These are phyloP conservation scores for Baccha elongata DNA, from an alignment of 2,888 invertebrate species.

Conservation along the genomic window DNA sequence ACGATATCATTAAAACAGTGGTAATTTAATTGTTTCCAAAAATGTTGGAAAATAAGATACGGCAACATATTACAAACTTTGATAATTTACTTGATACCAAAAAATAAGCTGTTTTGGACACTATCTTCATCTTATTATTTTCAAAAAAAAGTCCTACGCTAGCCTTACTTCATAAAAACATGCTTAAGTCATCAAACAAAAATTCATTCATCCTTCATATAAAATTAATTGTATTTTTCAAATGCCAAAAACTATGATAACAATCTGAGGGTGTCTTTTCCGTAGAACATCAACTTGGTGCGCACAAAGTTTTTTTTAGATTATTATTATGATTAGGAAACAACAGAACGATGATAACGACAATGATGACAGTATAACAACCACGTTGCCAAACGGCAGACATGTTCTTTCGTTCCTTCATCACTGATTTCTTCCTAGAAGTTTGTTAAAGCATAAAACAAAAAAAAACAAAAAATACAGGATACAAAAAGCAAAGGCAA, in stretches of 20 bases:
- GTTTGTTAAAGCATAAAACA: slow-evolving; percentile 58
- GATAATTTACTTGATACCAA: no score
- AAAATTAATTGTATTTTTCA: slow-evolving; percentile 49
- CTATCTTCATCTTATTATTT: slow-evolving; percentile 14
- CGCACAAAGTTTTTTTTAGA: slow-evolving; percentile 38
- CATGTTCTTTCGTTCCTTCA: slow-evolving; percentile 32
- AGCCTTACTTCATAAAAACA: background rate
- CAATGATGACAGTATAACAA: slow-evolving; percentile 21
- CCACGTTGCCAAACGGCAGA: slow-evolving; percentile 19
- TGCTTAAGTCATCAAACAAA: background rate
- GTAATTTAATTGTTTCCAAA: no score
- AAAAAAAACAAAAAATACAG: slow-evolving; percentile 43
- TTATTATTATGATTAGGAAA: slow-evolving; percentile 43
- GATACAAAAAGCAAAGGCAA: background rate
- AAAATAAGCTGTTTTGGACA: slow-evolving; percentile 25
- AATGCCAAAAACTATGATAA: slow-evolving; percentile 28
- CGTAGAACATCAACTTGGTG: slow-evolving; percentile 13
- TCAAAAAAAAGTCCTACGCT: background rate
- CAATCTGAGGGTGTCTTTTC: slow-evolving; percentile 5
- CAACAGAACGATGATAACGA: slow-evolving; percentile 8
- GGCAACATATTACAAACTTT: no score
- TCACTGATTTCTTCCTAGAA: slow-evolving; percentile 18
- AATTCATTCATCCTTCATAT: slow-evolving; percentile 33
- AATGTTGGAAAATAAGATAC: no score
- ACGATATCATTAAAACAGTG: no score